Conservation (phyloP, 2,888 invertebrate species). For the Apodemia mormo region DNA sequence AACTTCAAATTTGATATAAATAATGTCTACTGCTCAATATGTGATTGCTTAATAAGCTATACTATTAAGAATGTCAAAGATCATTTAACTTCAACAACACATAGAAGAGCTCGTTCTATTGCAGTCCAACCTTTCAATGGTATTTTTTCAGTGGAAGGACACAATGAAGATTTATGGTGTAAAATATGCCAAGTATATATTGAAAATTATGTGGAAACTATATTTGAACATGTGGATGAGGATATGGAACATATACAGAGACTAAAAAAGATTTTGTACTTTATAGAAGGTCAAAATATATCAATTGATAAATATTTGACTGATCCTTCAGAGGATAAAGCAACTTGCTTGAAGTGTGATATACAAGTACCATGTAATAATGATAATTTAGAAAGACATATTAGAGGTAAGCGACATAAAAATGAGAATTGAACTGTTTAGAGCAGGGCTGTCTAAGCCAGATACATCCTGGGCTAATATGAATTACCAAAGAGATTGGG, state of each 20-base stretch:
- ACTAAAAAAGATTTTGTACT: constrained; percentile 57
- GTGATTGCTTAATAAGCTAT: background rate
- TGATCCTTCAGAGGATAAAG: constrained; percentile 54
- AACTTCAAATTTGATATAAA: background rate
- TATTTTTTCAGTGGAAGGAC: constrained; percentile 51
- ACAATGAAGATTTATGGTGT: constrained; percentile 53
- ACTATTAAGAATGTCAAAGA: background rate
- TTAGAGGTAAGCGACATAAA: constrained; percentile 30
- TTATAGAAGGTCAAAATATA: constrained; percentile 51
- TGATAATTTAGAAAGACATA: constrained; percentile 49
- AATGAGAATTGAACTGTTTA: background rate
- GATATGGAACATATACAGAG: constrained; percentile 53
- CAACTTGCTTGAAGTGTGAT: constrained; percentile 57
- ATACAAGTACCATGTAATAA: constrained; percentile 48
- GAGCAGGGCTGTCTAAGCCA: background rate
- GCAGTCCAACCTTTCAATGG: constrained; percentile 52
- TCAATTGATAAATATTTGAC: constrained; percentile 51
- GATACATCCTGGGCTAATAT: too few relatives aligned
- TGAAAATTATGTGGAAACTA: constrained; percentile 51
- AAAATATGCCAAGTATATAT: constrained; percentile 55
- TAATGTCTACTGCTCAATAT: constrained; percentile 4
- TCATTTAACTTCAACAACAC: constrained; percentile 31
- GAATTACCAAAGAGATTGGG: too few relatives aligned
- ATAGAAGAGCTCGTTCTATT: constrained; percentile 59
- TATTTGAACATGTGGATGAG: constrained; percentile 57